These are phyloP conservation scores for Actinia equina DNA, from an alignment of 64 coral and sea anemone genomes.

Conservation along the genomic window DNA sequence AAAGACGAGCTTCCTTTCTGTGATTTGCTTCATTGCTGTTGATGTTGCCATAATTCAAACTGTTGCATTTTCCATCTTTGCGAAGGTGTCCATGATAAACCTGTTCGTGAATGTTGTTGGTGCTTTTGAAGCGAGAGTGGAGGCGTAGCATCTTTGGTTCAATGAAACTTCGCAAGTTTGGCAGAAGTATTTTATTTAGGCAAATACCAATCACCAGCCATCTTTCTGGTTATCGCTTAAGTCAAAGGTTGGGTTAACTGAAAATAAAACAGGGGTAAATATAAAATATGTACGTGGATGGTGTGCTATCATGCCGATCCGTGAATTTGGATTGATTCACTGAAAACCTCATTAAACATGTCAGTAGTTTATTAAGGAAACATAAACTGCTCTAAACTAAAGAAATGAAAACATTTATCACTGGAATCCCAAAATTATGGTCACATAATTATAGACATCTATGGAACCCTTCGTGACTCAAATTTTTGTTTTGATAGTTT, in stretches of 20 bases:
- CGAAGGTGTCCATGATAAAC: neutral
- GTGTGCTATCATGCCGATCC: too few relatives aligned
- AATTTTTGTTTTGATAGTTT: too few relatives aligned
- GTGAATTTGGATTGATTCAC: too few relatives aligned
- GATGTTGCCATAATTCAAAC: conserved; percentile 5
- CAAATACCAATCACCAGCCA: conserved; percentile 9
- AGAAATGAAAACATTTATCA: too few relatives aligned
- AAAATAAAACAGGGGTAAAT: neutral
- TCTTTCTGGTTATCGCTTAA: neutral
- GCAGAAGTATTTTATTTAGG: neutral
- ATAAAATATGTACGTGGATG: too few relatives aligned
- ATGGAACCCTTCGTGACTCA: too few relatives aligned
- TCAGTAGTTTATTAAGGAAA: too few relatives aligned
- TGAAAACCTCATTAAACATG: too few relatives aligned
- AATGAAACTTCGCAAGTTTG: neutral
- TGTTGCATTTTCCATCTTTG: neutral
- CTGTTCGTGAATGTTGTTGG: neutral
- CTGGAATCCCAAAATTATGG: too few relatives aligned
- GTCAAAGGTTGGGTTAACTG: neutral
- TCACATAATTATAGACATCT: too few relatives aligned
- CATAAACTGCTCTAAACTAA: too few relatives aligned
- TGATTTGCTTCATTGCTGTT: neutral
- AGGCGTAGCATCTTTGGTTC: neutral
- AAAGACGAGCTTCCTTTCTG: neutral
- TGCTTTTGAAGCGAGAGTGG: neutral